These are phyloP conservation scores for Homarus gammarus DNA, from an alignment of 2,888 invertebrate species.

Conservation along the genomic window DNA sequence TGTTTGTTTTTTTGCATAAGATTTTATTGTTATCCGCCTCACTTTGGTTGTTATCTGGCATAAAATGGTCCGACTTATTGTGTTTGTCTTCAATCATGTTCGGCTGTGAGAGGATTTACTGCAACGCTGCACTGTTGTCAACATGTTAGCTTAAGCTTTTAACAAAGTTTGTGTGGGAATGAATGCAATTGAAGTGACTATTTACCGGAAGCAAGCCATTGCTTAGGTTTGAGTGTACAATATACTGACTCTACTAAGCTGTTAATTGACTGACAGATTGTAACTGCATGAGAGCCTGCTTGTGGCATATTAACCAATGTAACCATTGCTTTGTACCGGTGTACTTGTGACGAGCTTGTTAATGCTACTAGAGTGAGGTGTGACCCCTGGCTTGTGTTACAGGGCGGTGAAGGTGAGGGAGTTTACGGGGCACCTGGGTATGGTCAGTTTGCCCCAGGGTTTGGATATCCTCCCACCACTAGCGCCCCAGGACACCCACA, in stretches of 20 bases:
- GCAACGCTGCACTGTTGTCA: background rate
- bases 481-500: slow-evolving; percentile 57
- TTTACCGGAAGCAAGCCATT: background rate
- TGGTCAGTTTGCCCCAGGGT: slow-evolving; percentile 59
- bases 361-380: slow-evolving; percentile 28
- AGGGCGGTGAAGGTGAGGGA: slow-evolving; percentile 74
- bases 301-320: slow-evolving; percentile 30
- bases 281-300: slow-evolving; percentile 48
- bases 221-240: slow-evolving; percentile 12
- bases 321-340: slow-evolving; percentile 27
- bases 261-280: slow-evolving; percentile 11
- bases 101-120: background rate
- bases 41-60: too few species aligned
- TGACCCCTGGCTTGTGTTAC: slow-evolving; percentile 63
- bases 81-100: background rate
- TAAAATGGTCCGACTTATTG: too few species aligned
- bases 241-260: slow-evolving; percentile 20
- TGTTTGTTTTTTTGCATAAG: too few species aligned
- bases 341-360: slow-evolving; percentile 25
- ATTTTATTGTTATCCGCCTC: too few species aligned
- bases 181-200: background rate
- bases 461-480: slow-evolving; percentile 65
- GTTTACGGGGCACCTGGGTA: slow-evolving; percentile 64
- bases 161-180: background rate
- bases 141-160: background rate